Percentiles rank a stretch among this genome's conserved stretches.
Evolutionary conservation across 1,140 invertebrate genomes (phyloP).

Genomic region (Brachionus plicatilis): DNA sequence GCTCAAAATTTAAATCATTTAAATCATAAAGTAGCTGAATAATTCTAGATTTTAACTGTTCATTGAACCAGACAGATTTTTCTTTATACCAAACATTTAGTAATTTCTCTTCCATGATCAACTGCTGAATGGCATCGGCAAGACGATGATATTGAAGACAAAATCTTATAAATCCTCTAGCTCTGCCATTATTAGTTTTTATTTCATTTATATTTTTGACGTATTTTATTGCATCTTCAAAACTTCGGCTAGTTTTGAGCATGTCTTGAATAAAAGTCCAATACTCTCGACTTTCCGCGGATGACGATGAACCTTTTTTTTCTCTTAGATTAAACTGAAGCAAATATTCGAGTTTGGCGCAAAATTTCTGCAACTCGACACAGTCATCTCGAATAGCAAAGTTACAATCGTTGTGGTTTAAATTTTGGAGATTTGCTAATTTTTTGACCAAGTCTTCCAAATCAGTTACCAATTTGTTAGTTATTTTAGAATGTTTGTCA

Average conservation of each 20-base stretch:
- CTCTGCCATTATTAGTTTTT: conserved; percentile 55
- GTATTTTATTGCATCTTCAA: conserved; percentile 55
- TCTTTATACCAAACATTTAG: conserved; percentile 50
- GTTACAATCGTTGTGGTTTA: conserved; percentile 47
- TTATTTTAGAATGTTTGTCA: neutral
- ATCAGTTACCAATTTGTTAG: neutral
- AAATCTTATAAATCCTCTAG: conserved; percentile 56
- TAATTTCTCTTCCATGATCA: conserved; percentile 49
- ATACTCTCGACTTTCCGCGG: conserved; percentile 43
- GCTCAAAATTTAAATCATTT: conserved; percentile 57
- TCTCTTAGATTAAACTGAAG: conserved; percentile 51
- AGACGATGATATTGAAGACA: conserved; percentile 56
- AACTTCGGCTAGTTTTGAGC: conserved; percentile 48
- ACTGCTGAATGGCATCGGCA: conserved; percentile 56
- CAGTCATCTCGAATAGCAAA: conserved; percentile 54
- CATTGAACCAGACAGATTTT: conserved; percentile 49
- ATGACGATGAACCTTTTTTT: conserved; percentile 46
- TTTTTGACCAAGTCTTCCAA: conserved; percentile 44
- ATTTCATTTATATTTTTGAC: conserved; percentile 56
- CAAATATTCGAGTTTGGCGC: conserved; percentile 55
- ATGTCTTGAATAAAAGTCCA: conserved; percentile 57
- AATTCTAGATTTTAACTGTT: conserved; percentile 45
- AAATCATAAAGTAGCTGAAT: conserved; percentile 56
- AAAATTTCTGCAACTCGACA: conserved; percentile 52
- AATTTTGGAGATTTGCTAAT: conserved; percentile 47